Conservation (phyloP, 1,140 invertebrate genomes). For the Procambarus virginalis region DNA sequence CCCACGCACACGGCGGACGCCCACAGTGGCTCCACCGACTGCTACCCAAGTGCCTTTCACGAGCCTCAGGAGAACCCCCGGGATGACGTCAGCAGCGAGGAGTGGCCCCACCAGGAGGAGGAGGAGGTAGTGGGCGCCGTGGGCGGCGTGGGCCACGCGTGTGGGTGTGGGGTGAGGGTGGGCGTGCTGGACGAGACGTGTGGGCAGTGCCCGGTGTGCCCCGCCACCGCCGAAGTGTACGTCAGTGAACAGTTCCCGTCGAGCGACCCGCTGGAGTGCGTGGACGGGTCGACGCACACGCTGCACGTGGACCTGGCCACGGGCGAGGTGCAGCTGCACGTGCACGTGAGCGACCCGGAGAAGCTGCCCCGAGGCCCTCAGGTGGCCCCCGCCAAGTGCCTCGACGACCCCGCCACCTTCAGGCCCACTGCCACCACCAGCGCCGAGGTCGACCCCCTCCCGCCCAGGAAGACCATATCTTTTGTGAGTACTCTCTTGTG, state of each 20-base stretch:
- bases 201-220: conserved; percentile 41
- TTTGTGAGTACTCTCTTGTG: conserved; percentile 22
- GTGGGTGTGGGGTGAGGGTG: conserved; percentile 47
- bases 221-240: conserved; percentile 47
- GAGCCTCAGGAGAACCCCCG: conserved; percentile 50
- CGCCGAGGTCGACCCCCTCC: conserved; percentile 1
- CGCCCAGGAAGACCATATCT: conserved; percentile 8
- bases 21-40: conserved; percentile 13
- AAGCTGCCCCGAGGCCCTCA: conserved; percentile 19
- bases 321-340: conserved; percentile 50
- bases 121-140: conserved; percentile 44
- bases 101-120: not conserved
- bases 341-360: conserved; percentile 31
- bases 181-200: conserved; percentile 45
- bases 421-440: conserved; percentile 16
- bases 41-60: conserved; percentile 57
- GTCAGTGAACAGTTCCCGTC: conserved; percentile 63
- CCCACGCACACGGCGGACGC: conserved; percentile 15
- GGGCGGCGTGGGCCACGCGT: conserved; percentile 46
- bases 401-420: conserved; percentile 10
- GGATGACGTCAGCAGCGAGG: conserved; percentile 2
- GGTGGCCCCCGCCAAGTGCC: conserved; percentile 41
- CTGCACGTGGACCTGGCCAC: conserved; percentile 56
- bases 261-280: conserved; percentile 41
- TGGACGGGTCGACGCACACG: conserved; percentile 56